Conservation (phyloP, 2,113 vertebrate species). For the Pandion haliaetus region DNA sequence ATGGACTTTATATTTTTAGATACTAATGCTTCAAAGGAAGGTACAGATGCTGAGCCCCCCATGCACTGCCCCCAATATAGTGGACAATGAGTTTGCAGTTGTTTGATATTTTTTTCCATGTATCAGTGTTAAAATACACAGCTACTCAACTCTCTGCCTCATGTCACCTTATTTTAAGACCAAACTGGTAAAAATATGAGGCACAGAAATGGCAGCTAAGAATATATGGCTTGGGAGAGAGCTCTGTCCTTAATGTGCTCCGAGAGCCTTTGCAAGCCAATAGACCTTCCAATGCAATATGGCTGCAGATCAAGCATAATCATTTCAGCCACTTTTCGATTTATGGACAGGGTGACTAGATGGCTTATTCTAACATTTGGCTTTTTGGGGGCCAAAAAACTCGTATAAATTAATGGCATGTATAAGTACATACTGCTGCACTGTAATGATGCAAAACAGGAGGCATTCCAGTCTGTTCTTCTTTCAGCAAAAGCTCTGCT, state of each 20-base stretch:
- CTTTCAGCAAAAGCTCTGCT: background rate
- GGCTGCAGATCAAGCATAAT: background rate
- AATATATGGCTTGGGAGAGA: background rate
- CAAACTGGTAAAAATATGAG: constrained; percentile 2
- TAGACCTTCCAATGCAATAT: constrained; percentile 2
- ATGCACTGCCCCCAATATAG: accelerated
- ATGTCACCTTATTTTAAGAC: background rate
- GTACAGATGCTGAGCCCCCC: background rate
- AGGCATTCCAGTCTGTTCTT: background rate
- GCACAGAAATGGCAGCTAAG: background rate
- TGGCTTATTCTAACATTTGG: constrained; percentile 11
- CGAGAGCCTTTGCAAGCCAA: background rate
- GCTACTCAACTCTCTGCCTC: background rate
- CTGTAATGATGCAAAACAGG: background rate
- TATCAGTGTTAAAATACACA: background rate
- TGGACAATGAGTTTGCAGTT: background rate
- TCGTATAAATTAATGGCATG: constrained; percentile 36
- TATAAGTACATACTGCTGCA: background rate
- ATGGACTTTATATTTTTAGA: background rate
- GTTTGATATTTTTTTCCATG: background rate
- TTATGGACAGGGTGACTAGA: background rate
- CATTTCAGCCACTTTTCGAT: constrained; percentile 8
- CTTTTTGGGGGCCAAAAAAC: background rate
- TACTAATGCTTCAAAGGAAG: background rate
- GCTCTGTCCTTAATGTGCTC: background rate